phyloP scores from a whole-genome alignment of 2,797 vertebrate genomes.

The Halcyon badia region DNA sequence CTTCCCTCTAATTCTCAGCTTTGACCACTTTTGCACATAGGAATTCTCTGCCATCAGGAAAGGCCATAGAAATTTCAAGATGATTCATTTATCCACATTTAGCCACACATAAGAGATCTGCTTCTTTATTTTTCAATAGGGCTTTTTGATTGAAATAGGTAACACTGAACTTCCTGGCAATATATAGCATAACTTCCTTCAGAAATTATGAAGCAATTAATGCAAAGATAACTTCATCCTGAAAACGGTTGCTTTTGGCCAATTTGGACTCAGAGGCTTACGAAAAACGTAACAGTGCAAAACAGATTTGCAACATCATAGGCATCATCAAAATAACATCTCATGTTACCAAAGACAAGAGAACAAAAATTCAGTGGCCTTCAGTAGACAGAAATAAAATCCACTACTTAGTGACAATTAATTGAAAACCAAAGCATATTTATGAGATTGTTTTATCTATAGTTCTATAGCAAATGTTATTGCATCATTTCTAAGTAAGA shows the following conservation, averaged over 20 bases:
- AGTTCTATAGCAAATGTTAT: background rate
- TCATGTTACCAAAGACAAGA: background rate
- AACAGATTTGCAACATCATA: background rate
- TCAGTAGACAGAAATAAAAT: conserved; percentile 12
- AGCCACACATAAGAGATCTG: background rate
- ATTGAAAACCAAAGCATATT: background rate
- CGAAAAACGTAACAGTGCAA: background rate
- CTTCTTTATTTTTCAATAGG: background rate
- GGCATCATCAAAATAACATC: background rate
- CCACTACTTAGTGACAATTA: background rate
- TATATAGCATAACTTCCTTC: accelerated
- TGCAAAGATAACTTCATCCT: background rate
- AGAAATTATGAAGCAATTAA: background rate
- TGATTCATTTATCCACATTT: accelerated
- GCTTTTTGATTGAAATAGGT: background rate
- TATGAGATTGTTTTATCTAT: background rate
- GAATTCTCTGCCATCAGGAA: background rate
- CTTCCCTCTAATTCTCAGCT: background rate
- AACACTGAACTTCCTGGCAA: background rate
- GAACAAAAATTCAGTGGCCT: background rate
- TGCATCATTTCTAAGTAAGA: background rate
- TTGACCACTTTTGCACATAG: background rate
- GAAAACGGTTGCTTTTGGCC: background rate
- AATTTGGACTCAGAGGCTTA: background rate
- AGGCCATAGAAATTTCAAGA: background rate